Evolutionary conservation across 1,140 invertebrate genomes (phyloP).

Genomic region (Eupristina koningsbergeri): DNA sequence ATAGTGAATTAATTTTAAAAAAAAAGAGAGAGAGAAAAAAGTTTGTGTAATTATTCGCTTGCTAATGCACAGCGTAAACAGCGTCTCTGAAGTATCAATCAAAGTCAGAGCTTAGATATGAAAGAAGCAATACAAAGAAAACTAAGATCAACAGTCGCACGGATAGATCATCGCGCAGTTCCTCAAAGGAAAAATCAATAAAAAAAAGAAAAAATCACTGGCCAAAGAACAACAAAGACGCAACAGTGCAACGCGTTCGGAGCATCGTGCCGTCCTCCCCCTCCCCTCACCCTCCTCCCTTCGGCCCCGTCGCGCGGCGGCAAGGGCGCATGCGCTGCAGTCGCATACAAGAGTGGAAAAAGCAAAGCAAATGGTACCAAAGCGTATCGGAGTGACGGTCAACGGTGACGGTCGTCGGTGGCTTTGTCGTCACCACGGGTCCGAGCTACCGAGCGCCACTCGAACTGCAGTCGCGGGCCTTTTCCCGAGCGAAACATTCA

Average conservation of each 20-base stretch:
- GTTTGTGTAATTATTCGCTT: not conserved
- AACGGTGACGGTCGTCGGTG: constrained; percentile 62
- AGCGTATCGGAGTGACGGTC: constrained; percentile 56
- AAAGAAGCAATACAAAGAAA: not conserved
- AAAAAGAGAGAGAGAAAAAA: too few relatives aligned
- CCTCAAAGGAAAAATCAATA: not conserved
- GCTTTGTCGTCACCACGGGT: not conserved
- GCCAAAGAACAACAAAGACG: not conserved
- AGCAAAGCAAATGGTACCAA: constrained; percentile 15
- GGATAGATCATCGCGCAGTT: not conserved
- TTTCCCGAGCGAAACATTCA: constrained; percentile 53
- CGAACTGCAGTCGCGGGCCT: not conserved
- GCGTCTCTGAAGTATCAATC: not conserved
- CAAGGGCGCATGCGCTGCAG: too few relatives aligned
- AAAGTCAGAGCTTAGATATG: not conserved
- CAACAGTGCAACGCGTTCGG: not conserved
- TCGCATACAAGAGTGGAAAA: too few relatives aligned
- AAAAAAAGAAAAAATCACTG: not conserved
- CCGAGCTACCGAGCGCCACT: constrained; percentile 21
- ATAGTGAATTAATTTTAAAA: too few relatives aligned
- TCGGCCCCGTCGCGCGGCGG: too few relatives aligned
- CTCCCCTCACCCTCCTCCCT: too few relatives aligned
- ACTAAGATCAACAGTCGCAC: not conserved
- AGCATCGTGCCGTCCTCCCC: too few relatives aligned
- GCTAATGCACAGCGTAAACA: not conserved